Base-by-base conservation (phyloP, 2,113 vertebrate species). In the Corythoichthys haematopterus region DNA sequence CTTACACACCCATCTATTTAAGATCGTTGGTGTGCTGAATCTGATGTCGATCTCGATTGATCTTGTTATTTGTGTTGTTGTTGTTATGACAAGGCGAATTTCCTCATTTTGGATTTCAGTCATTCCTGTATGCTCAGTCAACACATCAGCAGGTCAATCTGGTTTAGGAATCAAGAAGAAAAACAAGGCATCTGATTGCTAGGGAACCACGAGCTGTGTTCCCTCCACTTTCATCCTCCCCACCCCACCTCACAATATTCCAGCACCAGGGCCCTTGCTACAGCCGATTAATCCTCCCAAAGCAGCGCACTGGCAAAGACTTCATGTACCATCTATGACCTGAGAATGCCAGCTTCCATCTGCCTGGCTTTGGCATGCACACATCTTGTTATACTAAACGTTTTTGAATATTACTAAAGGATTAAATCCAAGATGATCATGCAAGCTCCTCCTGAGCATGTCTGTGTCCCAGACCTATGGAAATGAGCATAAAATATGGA, bases 101-200 rank as follows among this genome's bases (percentile, higher is more conserved):
- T 28, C 20, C 20, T 82, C 73, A 84, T 88, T 80, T 75, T 74
- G 84, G 86, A 90, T 89, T 88, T 87, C 89, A 88, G 78, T 82
- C 80, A 72, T 78, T 69, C 59, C 58, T 62, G 60, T 52, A 28
- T 28, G 58, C 68, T 37, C 77, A 82, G 81, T 70, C 77, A 60
- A 60, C 70, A 77, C 76, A 75, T 65, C 69, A 66, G 80, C 83
- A 82, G 87, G 82, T 87, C 84, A 87, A 82, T 88, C 84, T 82
- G 78, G 78, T 80, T 79, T 73, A 72, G 76, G 68, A 64, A 72
- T 6, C 33, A 5, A 57, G 35, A 57, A 20, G n/a, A 78, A 81
- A 75, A 71, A 77, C 43, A 78, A 77, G 64, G 52, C 36, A 61
- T 67, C 80, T 84, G 85, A 88, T 82, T 86, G 84, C 88, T 85